Base-by-base conservation (phyloP, 2,113 vertebrate genomes). In the Coptodon rendalli region DNA sequence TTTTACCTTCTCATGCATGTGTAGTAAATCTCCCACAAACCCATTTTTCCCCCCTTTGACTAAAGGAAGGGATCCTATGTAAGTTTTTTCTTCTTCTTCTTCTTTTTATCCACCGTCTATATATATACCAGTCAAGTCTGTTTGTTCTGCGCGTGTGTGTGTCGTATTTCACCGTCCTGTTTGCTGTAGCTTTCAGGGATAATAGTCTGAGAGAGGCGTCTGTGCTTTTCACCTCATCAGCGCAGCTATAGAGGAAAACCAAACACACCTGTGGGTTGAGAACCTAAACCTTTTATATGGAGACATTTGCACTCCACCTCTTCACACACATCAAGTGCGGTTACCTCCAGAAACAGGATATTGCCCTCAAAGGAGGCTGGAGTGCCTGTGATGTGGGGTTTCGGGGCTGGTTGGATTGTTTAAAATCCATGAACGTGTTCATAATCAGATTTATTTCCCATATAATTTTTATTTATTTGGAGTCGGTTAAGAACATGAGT, bases 231-330 rank as follows among this genome's bases (percentile, higher is more conserved):
- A 95, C 90, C 89, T 86, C 81, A 12, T 22, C 87, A 5, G 43
- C 1, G 66, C 76, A 45, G 61, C 80, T 85, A 76, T 87, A 89
- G 88, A 86, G 83, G 84, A 91, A 94, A 95, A 87, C 89, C 92
- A 96, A 95, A 96, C 92, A 95, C 95, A 96, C 94, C 94, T 96
- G 96, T 87, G 22, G 13, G 52, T 43, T n/a, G 16, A 85, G 76
- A 71, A 63, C 80, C 66, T 86, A n/a, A 6, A 4, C 22, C 73
- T 71, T 84, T 90, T 78, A 85, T 84, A 84, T 7, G 71, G 38
- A 56, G 82, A 88, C 83, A 82, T 89, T 83, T 84, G 84, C 54
- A 29, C 68, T 85, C 43, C 16, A 6, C 86, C 81, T 87, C 78
- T 16, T 53, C 81, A 81, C 76, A 90, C 78, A 89, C 87, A 80